Evolutionary conservation across 2,113 vertebrate genomes (phyloP), one percentile per base, ranked within the genome.

Genomic region (Alouatta palliata): DNA sequence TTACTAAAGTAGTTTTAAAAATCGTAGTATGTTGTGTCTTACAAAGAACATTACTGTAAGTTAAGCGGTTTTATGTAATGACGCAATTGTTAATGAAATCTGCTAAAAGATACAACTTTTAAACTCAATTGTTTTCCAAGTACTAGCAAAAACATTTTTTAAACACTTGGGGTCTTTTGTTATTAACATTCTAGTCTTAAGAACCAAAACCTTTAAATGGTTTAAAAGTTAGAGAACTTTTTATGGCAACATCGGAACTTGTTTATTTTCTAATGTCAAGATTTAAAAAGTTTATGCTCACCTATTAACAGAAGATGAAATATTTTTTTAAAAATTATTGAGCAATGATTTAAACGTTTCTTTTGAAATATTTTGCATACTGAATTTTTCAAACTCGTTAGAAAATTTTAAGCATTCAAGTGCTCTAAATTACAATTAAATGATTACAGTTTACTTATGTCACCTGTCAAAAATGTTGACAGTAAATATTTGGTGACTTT

Each of bases 401-500:
- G 71, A 90, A 96, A 76, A 7, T 54, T 80, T 77, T 94, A 81
- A 95, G 47, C 61, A 81, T 86, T 87, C 45, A 71, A 27, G 6
- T 93, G 56, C 83, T 79, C 49, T 94, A 43, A 90, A 88, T 25
- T 80, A 79, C n/a, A 93, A 43, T 11, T 81, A 45, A 17, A 9
- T 91, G 71, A 91, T 93, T 95, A 93, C 93, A 87, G 47, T 87
- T 79, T 94, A 75, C 35, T 89, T 93, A 54, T 25, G 35, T 79
- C 85, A 95, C 4, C 13, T 97, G 43, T 81, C 88, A 95, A 89
- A 97, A 95, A 58, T 96, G 49, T 94, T 82, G n/a, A 87, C 20
- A 66, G 32, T 90, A 95, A 95, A 85, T 83, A 61, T 92, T 90
- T 94, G 45, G 16, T 64, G 12, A 87, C 12, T 92, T 95, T 96